Evolutionary conservation across 2,113 vertebrate genomes (phyloP).

Genomic region (Oceanites oceanicus): DNA sequence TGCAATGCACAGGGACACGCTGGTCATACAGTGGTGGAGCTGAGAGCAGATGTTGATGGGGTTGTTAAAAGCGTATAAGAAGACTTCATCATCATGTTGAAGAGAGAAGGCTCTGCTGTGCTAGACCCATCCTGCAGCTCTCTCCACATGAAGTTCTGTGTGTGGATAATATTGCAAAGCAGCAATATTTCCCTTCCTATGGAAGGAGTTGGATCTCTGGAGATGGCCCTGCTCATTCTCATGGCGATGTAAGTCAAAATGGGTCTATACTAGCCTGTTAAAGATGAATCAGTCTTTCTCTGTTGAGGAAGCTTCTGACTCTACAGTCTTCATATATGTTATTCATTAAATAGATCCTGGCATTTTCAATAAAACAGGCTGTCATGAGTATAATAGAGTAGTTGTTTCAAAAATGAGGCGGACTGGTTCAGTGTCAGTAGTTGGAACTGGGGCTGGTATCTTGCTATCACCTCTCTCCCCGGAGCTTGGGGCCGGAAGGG

Average conservation of each 20-base stretch:
- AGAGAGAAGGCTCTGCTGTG: not conserved
- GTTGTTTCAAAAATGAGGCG: not conserved
- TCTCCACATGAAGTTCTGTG: not conserved
- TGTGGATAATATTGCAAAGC: not conserved
- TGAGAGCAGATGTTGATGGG: not conserved
- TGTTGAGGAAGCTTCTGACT: not conserved
- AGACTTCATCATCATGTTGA: fast-evolving
- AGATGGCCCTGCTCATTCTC: not conserved
- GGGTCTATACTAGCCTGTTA: not conserved
- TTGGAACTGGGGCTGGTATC: not conserved
- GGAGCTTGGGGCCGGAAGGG: not conserved
- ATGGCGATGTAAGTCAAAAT: not conserved
- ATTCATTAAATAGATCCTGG: not conserved
- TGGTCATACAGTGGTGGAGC: not conserved
- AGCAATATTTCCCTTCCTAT: not conserved
- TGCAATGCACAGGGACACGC: not conserved
- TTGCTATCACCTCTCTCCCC: not conserved
- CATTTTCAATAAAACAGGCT: not conserved
- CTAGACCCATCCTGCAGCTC: not conserved
- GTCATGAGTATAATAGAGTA: not conserved
- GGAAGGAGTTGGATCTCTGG: not conserved
- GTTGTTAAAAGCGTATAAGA: not conserved
- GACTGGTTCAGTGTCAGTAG: not conserved
- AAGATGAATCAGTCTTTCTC: not conserved
- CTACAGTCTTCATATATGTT: not conserved